These are phyloP conservation scores for Etheostoma spectabile DNA, from an alignment of 2,113 vertebrate species.

Conservation along the genomic window DNA sequence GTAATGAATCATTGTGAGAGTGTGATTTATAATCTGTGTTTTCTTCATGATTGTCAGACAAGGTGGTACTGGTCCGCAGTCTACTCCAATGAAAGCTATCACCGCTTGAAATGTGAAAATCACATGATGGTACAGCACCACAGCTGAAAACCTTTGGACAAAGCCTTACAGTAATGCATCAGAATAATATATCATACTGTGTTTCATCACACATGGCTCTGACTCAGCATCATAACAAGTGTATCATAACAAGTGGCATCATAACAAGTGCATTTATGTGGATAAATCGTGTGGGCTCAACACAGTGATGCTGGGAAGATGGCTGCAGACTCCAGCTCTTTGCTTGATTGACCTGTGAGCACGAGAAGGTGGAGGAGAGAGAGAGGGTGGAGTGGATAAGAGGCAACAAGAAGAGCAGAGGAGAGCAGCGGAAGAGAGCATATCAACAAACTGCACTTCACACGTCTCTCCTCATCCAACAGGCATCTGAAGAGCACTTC, in stretches of 20 bases:
- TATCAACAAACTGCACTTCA: constrained; percentile 72
- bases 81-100: constrained; percentile 19
- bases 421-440: constrained; percentile 41
- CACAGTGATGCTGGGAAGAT: not conserved
- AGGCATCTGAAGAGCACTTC: constrained; percentile 72
- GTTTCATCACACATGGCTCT: not conserved
- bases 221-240: not conserved
- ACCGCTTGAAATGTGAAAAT: constrained; percentile 28
- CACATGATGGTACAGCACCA: not conserved
- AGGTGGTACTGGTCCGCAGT: not conserved
- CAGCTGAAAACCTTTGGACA: constrained; percentile 7
- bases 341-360: constrained; percentile 57
- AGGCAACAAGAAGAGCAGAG: constrained; percentile 42
- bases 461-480: constrained; percentile 50
- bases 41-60: constrained; percentile 48
- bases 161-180: constrained; percentile 1
- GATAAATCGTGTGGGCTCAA: constrained; percentile 6
- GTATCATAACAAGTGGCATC: not conserved
- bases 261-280: constrained; percentile 8
- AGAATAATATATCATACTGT: not conserved
- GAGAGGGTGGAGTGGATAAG: constrained; percentile 51
- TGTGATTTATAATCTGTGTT: constrained; percentile 60
- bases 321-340: constrained; percentile 20
- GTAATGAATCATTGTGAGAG: constrained; percentile 66
- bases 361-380: constrained; percentile 40